These are phyloP conservation scores for Anthopleura sola DNA, from an alignment of 64 coral and sea anemone species.

Conservation along the genomic window DNA sequence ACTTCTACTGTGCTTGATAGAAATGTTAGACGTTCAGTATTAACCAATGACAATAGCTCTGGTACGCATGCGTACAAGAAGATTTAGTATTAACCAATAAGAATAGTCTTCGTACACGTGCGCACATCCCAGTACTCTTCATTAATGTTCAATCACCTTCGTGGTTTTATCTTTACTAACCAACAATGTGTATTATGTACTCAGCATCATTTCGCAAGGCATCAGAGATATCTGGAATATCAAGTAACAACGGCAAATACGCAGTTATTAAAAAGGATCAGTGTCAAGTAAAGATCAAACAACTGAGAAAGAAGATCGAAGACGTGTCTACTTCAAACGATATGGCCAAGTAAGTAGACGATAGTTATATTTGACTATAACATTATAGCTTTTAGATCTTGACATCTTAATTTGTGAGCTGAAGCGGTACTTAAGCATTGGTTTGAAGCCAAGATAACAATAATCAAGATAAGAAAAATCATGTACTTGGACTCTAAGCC, in stretches of 20 bases:
- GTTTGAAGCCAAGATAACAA: no score
- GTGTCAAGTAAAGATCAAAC: neutral
- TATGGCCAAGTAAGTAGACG: neutral
- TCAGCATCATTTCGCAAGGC: constrained; percentile 2
- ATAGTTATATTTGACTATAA: no score
- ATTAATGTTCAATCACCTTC: neutral
- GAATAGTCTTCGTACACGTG: neutral
- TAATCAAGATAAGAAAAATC: no score
- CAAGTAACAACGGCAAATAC: constrained; percentile 15
- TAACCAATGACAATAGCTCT: neutral
- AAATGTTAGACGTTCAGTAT: no score
- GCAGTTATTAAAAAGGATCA: neutral
- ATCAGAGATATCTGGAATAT: neutral
- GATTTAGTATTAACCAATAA: neutral
- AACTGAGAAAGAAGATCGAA: neutral
- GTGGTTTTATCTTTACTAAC: no score
- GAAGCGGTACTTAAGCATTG: no score
- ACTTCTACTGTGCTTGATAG: no score
- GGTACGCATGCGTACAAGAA: neutral
- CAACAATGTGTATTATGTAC: neutral
- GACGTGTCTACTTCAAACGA: neutral
- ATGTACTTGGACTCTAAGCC: no score
- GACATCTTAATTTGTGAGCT: no score
- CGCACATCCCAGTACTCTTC: neutral
- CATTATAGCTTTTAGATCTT: no score